Conservation (phyloP, 1,140 invertebrate species). For the Wiebesia pumilae region DNA sequence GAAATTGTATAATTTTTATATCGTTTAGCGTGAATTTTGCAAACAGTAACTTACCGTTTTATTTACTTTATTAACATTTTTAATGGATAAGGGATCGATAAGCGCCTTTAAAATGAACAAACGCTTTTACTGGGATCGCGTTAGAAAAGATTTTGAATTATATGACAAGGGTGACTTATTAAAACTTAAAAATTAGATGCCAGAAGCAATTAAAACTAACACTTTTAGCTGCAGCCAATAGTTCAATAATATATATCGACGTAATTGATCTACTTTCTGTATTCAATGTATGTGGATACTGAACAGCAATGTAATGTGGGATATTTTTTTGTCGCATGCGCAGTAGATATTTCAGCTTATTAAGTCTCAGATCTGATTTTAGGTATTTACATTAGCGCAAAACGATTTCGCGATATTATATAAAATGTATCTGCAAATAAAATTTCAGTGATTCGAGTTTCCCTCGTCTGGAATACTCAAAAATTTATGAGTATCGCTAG, state of each 20-base stretch:
- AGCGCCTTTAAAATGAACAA: not conserved
- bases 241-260: too few relatives aligned
- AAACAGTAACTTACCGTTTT: not conserved
- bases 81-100: not conserved
- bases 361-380: not conserved
- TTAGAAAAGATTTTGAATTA: not conserved
- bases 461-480: not conserved
- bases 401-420: not conserved
- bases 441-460: conserved; percentile 30
- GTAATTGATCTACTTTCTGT: too few relatives aligned
- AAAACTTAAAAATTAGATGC: too few relatives aligned
- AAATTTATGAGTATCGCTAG: not conserved
- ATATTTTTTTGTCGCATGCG: too few relatives aligned
- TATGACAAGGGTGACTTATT: too few relatives aligned
- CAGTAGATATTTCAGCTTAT: too few relatives aligned
- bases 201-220: too few relatives aligned
- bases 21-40: not conserved
- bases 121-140: not conserved
- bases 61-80: not conserved
- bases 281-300: too few relatives aligned
- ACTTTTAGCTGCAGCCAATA: too few relatives aligned
- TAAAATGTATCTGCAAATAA: conserved; percentile 22
- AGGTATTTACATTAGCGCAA: not conserved
- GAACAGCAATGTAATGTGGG: too few relatives aligned
- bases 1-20: not conserved